Evolutionary conservation across 2,113 vertebrate genomes (phyloP).

Genomic region (Neotragus pygmaeus): DNA sequence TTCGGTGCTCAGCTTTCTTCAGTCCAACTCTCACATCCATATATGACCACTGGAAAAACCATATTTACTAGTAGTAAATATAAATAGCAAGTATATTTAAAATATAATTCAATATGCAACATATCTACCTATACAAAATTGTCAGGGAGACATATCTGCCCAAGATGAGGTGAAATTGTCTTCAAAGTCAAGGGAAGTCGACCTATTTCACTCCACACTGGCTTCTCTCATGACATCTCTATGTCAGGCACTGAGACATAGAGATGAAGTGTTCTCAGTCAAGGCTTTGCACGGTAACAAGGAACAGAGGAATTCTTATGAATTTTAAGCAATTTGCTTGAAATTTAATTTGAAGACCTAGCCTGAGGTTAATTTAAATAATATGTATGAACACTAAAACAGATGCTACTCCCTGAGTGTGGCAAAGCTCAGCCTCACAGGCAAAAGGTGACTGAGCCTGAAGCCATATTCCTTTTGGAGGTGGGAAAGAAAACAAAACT

Average conservation of each 20-base stretch:
- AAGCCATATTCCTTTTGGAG: not conserved
- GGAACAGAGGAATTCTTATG: not conserved
- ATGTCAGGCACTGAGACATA: not conserved
- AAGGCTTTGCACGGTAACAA: not conserved
- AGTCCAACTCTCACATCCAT: no score
- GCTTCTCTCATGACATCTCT: not conserved
- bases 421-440: not conserved
- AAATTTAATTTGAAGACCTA: constrained; percentile 5
- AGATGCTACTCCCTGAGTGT: not conserved
- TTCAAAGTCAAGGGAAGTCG: not conserved
- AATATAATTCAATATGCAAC: not conserved
- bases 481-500: not conserved
- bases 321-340: not conserved
- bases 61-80: not conserved
- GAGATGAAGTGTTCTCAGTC: not conserved
- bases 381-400: not conserved
- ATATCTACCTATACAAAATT: not conserved
- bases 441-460: not conserved
- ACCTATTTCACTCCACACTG: not conserved
- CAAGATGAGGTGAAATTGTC: not conserved
- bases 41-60: no score
- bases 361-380: not conserved
- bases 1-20: no score
- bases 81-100: not conserved
- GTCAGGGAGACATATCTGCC: not conserved